Base-by-base conservation (phyloP, 2,888 invertebrate species). In the Drosophila helvetica region DNA sequence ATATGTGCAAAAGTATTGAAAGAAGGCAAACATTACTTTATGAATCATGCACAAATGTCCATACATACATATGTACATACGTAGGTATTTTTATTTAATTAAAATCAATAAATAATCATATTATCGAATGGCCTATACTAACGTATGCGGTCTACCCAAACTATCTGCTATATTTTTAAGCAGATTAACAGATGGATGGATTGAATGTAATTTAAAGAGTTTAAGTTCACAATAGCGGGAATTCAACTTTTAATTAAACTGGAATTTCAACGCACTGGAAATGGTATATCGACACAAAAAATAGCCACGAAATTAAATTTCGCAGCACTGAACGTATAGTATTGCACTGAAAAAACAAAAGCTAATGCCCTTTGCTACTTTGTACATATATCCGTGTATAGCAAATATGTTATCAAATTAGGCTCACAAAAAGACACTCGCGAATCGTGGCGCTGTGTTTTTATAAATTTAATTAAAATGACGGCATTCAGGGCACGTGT, bases 391-490 rank as follows among this genome's bases (percentile, higher is more conserved):
- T 3, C 7, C 7, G 25, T 27, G 6, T 74, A 64, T 68, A 61
- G 51, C 50, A 58, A 69, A 64, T 52, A 64, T 51, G 56, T 25
- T 57, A 57, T 47, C 42, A 54, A 64, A 58, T 42, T 50, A 46
- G 63, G 77, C 84, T 79, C 82, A 80, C 85, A 87, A 80, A 38
- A 89, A 90, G 86, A 77, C 88, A 82, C 84, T 89, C 81, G 80
- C 67, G 74, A 73, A 77, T 69, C 63, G 60, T 74, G 57, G 72
- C 54, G 46, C 64, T 83, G 79, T 90, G 90, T 90, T 83, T 90
- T 91, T 90, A 90, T 89, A 75, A 90, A 91, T 89, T 90, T 91
- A 91, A 91, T 91, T 90, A 92, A 91, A 90, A 89, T 79, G 82
- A 85, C 80, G 79, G 80, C 90, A 89, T 75, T 74, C 72, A 79